phyloP scores from a whole-genome alignment of 2,797 vertebrate species.

The Pseudomugil gertrudae region DNA sequence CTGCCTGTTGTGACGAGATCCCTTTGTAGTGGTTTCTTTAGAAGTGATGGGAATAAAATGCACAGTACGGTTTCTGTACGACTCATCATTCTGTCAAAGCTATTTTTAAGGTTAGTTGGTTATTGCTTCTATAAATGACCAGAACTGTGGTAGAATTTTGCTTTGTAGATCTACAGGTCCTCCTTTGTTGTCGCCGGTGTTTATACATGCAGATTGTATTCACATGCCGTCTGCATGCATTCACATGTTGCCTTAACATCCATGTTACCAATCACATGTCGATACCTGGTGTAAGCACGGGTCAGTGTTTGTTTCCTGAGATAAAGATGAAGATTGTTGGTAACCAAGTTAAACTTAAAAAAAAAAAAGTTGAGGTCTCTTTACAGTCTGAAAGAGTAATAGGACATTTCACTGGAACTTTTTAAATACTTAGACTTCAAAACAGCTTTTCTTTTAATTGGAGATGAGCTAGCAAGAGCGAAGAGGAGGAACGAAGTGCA shows the following conservation, averaged over 20 bases:
- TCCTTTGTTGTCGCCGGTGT: too few species aligned
- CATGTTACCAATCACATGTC: background rate
- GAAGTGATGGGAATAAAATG: background rate
- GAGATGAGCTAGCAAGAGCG: conserved; percentile 8
- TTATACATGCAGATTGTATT: background rate
- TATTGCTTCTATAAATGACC: background rate
- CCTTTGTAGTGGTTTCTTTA: background rate
- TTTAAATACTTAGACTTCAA: background rate
- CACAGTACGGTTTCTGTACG: background rate
- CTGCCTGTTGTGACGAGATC: background rate
- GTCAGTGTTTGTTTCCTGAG: background rate
- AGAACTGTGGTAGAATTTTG: background rate
- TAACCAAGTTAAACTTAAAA: background rate
- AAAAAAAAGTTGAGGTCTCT: too few species aligned
- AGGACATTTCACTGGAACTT: background rate
- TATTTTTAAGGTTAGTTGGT: background rate
- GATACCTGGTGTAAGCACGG: too few species aligned
- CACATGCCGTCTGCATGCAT: background rate
- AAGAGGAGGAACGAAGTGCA: background rate
- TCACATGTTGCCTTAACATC: background rate
- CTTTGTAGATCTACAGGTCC: background rate
- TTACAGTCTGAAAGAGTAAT: background rate
- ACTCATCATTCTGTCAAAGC: too few species aligned
- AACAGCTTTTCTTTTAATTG: conserved; percentile 1
- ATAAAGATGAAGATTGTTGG: background rate